phyloP scores from a whole-genome alignment of 2,888 invertebrate species.

The Ephialtes manifestator region DNA sequence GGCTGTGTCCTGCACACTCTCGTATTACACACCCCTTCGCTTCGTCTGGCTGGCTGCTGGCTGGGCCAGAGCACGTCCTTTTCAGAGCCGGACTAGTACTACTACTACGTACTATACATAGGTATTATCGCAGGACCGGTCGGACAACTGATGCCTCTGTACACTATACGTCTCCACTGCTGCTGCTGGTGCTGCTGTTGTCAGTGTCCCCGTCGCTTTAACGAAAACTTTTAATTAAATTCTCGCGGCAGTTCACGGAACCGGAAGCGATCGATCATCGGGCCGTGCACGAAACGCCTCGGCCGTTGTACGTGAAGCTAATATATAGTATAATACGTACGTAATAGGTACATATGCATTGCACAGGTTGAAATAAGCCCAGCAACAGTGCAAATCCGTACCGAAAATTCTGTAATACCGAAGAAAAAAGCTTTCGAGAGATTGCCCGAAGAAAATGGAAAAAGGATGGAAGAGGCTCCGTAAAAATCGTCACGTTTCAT shows the following conservation, averaged over 20 bases:
- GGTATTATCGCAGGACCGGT: conserved; percentile 3
- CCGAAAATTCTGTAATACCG: no score
- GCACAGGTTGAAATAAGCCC: background rate
- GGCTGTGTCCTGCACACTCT: conserved; percentile 19
- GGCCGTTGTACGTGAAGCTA: conserved; percentile 27
- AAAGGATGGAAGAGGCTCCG: background rate
- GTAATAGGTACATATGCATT: conserved; percentile 12
- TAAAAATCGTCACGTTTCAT: conserved; percentile 12
- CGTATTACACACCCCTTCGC: background rate
- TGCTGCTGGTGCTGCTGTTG: conserved; percentile 25
- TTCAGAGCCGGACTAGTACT: conserved; percentile 14
- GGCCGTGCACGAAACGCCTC: conserved; percentile 42
- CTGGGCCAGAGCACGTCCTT: conserved; percentile 33
- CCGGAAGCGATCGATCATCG: conserved; percentile 67
- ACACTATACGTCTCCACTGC: conserved; percentile 23
- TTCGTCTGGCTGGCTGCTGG: conserved; percentile 25
- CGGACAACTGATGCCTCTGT: conserved; percentile 47
- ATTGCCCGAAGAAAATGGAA: background rate
- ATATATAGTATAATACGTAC: conserved; percentile 22
- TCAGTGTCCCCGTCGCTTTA: conserved; percentile 49
- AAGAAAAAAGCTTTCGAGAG: background rate
- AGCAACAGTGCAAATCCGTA: background rate
- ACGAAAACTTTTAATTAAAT: conserved; percentile 72
- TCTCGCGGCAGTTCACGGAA: conserved; percentile 57
- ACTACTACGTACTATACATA: background rate